A percentile compares a stretch with the other conserved stretches of the same genome.
phyloP scores from a whole-genome alignment of 2,113 vertebrate species.

The Pterophyllum scalare region DNA sequence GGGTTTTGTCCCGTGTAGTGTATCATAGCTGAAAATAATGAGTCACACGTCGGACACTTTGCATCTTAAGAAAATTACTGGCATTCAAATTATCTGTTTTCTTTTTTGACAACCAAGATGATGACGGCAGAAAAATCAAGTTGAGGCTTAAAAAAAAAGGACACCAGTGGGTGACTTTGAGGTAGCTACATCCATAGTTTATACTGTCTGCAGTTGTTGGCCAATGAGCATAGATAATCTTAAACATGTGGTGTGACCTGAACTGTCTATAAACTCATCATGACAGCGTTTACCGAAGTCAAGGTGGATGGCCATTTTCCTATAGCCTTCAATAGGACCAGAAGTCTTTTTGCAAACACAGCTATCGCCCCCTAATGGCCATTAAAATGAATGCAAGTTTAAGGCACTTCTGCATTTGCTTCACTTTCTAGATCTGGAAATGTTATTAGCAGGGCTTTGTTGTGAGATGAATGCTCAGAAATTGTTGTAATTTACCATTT shows the following conservation, averaged over 20 bases:
- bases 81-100: no score
- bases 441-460: not conserved
- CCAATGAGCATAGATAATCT: not conserved
- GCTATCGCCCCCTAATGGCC: no score
- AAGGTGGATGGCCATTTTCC: not conserved
- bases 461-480: not conserved
- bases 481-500: not conserved
- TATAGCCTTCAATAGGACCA: not conserved
- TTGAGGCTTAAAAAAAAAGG: not conserved
- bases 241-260: not conserved
- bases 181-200: not conserved
- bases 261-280: not conserved
- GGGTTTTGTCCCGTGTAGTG: no score
- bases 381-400: no score
- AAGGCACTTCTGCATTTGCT: no score
- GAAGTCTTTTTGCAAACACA: not conserved
- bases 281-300: not conserved
- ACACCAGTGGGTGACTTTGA: not conserved
- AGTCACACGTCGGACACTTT: no score
- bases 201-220: not conserved
- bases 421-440: no score
- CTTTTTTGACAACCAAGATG: no score
- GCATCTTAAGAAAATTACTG: no score
- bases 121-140: no score
- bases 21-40: no score